A percentile compares a stretch with the other conserved stretches of the same genome.
These are phyloP conservation scores for Eriosoma lanigerum DNA, from an alignment of 1,140 invertebrate species.

Conservation along the genomic window DNA sequence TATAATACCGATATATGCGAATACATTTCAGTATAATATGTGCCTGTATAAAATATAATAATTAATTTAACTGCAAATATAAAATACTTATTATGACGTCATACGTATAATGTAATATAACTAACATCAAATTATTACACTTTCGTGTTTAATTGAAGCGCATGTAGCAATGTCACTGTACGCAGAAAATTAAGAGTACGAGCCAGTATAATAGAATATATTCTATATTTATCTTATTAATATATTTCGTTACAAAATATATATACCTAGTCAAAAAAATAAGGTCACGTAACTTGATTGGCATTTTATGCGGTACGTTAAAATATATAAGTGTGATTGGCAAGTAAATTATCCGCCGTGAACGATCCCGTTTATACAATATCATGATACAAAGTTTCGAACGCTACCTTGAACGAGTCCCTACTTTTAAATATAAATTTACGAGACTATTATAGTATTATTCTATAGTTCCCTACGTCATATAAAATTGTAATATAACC, in stretches of 20 bases:
- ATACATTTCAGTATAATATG: not conserved
- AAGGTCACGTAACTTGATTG: slow-evolving; percentile 22
- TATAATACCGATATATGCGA: too few relatives aligned
- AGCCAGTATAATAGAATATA: not conserved
- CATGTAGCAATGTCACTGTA: not conserved
- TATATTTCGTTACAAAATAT: slow-evolving; percentile 15
- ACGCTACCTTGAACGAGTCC: slow-evolving; percentile 20
- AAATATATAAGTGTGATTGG: not conserved
- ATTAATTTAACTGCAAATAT: too few relatives aligned
- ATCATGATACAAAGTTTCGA: slow-evolving; percentile 7
- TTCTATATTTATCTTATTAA: not conserved
- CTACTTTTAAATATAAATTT: too few relatives aligned
- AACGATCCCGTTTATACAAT: not conserved
- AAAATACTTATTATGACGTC: too few relatives aligned
- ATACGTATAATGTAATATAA: too few relatives aligned
- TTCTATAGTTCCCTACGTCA: not conserved
- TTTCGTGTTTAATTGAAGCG: too few relatives aligned
- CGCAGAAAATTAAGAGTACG: not conserved
- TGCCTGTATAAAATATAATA: too few relatives aligned
- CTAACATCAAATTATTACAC: too few relatives aligned
- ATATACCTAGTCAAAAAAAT: slow-evolving; percentile 3
- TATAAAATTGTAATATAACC: not conserved
- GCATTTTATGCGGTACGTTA: not conserved
- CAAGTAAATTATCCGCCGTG: not conserved
- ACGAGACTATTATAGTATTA: too few relatives aligned